A percentile compares a stretch with the other conserved stretches of the same genome.
Evolutionary conservation across 2,113 vertebrate species (phyloP).

Genomic region (Plectropomus leopardus): DNA sequence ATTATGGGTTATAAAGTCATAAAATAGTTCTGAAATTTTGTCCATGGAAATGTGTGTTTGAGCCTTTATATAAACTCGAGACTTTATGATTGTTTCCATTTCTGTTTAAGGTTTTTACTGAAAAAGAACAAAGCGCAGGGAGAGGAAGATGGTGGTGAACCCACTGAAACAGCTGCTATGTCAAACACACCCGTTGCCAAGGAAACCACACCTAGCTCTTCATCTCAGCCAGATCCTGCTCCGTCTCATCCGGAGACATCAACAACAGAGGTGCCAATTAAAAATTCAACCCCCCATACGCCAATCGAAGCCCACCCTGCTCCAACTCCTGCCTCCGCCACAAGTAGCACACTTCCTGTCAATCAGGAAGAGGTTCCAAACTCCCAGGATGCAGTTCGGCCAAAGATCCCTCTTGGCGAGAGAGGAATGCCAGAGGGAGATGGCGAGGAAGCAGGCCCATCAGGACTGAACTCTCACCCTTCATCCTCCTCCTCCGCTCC

Average conservation of each 20-base stretch:
- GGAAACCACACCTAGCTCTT: constrained; percentile 26
- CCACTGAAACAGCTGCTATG: constrained; percentile 34
- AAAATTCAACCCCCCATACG: background rate
- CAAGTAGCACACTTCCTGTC: constrained; percentile 31
- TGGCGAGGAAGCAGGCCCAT: constrained; percentile 76
- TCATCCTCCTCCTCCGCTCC: constrained; percentile 40
- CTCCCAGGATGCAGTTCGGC: constrained; percentile 48
- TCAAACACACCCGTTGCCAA: constrained; percentile 43
- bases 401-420: constrained; percentile 44
- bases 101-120: constrained; percentile 78
- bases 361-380: constrained; percentile 36
- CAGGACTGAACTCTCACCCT: constrained; percentile 50
- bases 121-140: constrained; percentile 68
- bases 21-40: too few species aligned
- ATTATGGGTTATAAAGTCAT: too few species aligned
- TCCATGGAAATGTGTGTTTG: too few species aligned
- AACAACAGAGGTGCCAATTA: constrained; percentile 14
- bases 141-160: constrained; percentile 42
- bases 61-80: background rate
- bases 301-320: constrained; percentile 26
- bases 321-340: constrained; percentile 17
- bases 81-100: background rate
- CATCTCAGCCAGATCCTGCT: constrained; percentile 11
- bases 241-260: constrained; percentile 15
- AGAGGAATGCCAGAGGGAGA: constrained; percentile 40